Percentiles rank a stretch among this genome's conserved stretches.
Evolutionary conservation across 1,140 invertebrate species (phyloP).

Genomic region (Drosophila sturtevanti): DNA sequence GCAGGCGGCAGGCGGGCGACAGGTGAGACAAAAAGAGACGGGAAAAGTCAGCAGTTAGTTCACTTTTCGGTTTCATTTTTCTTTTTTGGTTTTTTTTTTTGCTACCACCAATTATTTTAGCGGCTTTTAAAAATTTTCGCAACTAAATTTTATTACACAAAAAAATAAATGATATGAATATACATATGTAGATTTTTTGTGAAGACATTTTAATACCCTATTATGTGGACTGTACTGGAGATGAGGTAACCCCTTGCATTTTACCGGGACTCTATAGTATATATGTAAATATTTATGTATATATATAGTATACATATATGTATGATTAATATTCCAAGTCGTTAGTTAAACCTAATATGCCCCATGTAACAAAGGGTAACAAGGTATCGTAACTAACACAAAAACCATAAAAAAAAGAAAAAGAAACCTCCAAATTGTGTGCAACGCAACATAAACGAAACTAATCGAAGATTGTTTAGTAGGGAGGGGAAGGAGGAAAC

Average conservation of each 20-base stretch:
- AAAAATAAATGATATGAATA: constrained; percentile 10
- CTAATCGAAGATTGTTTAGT: constrained; percentile 52
- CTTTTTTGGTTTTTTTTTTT: constrained; percentile 23
- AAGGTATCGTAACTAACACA: not conserved
- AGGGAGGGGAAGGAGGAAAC: too few species aligned
- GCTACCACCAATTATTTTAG: constrained; percentile 47
- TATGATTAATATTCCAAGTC: not conserved
- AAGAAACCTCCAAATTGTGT: constrained; percentile 27
- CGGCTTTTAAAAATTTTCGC: constrained; percentile 64
- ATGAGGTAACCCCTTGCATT: too few species aligned
- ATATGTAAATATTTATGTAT: too few species aligned
- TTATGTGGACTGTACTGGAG: too few species aligned
- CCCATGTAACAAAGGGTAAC: constrained; percentile 5
- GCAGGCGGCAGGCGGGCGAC: constrained; percentile 35
- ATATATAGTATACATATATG: too few species aligned
- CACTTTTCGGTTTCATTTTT: constrained; percentile 30
- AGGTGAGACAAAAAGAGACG: constrained; percentile 18
- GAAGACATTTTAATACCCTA: not conserved
- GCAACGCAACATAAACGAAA: constrained; percentile 54
- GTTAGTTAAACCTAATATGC: constrained; percentile 16
- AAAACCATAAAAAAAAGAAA: constrained; percentile 18
- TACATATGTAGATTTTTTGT: not conserved
- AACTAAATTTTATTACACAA: constrained; percentile 67
- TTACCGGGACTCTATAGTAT: too few species aligned
- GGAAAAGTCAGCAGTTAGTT: constrained; percentile 13